A percentile compares a stretch with the other conserved stretches of the same genome.
Conservation (phyloP, 2,888 invertebrate species). For the Cerceris rybyensis region DNA sequence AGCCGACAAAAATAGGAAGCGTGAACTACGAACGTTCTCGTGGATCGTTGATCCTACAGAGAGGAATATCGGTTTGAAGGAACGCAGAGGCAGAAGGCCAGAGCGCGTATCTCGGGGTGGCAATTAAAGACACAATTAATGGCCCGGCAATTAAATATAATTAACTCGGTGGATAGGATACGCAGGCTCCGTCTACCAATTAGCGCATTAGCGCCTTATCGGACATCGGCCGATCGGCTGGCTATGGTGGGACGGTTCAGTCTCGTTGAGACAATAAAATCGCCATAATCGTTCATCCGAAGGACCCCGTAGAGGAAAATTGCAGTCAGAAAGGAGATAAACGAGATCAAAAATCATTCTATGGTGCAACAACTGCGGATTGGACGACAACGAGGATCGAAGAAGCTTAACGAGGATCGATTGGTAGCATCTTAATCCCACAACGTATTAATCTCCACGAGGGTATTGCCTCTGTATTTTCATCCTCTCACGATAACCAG, state of each 20-base stretch:
- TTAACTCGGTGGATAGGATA: slow-evolving; percentile 62
- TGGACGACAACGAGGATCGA: slow-evolving; percentile 29
- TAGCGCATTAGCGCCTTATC: slow-evolving; percentile 73
- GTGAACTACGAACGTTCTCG: not conserved
- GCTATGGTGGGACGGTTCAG: slow-evolving; percentile 38
- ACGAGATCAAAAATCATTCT: slow-evolving; percentile 21
- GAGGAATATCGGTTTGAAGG: not conserved
- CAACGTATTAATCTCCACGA: not conserved
- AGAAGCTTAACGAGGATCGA: slow-evolving; percentile 55
- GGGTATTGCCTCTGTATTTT: no score
- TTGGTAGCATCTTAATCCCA: slow-evolving; percentile 27
- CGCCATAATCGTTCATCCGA: slow-evolving; percentile 42
- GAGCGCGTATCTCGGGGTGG: slow-evolving; percentile 44
- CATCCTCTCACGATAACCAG: not conserved
- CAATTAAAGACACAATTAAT: slow-evolving; percentile 73
- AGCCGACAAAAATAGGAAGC: no score
- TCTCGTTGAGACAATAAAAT: slow-evolving; percentile 62
- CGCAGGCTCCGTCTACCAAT: slow-evolving; percentile 66
- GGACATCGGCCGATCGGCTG: slow-evolving; percentile 52
- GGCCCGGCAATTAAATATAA: slow-evolving; percentile 73
- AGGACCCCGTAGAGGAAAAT: not conserved
- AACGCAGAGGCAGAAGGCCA: not conserved
- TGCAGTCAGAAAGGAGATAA: slow-evolving; percentile 6
- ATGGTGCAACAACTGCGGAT: slow-evolving; percentile 12
- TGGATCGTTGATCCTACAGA: not conserved